These are phyloP conservation scores for Bothrops jararaca DNA, from an alignment of 2,113 vertebrate species.

Conservation along the genomic window DNA sequence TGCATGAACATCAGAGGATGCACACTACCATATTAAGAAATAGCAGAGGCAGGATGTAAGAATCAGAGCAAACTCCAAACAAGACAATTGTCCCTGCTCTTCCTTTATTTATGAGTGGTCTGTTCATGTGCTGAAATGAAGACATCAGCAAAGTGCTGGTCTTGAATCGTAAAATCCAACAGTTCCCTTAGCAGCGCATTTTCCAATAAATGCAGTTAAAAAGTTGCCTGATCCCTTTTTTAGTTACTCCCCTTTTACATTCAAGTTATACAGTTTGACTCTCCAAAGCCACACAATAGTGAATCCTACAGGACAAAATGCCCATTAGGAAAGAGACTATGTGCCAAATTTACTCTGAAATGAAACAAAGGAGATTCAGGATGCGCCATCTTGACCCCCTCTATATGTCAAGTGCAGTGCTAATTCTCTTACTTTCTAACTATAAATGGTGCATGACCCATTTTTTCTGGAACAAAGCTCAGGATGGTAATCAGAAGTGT, in stretches of 20 bases:
- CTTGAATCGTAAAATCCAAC: background rate
- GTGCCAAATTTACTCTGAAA: background rate
- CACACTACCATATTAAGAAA: no score
- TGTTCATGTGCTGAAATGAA: background rate
- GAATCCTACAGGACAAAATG: background rate
- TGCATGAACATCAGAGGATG: background rate
- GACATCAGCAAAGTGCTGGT: background rate
- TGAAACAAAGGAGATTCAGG: background rate
- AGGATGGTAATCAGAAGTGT: background rate
- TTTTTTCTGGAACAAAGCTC: background rate
- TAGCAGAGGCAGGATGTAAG: no score
- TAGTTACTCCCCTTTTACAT: constrained; percentile 6
- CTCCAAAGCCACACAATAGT: background rate
- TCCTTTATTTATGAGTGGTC: background rate
- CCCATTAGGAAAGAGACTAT: background rate
- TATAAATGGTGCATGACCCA: background rate
- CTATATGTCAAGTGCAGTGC: background rate
- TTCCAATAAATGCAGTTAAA: background rate
- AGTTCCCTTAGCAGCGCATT: background rate
- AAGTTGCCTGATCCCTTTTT: background rate
- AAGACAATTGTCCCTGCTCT: background rate
- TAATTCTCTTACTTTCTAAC: background rate
- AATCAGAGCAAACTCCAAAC: background rate
- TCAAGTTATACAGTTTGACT: background rate
- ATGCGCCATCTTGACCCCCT: background rate